Evolutionary conservation across 2,888 invertebrate species (phyloP), one percentile per base, ranked within the genome.

Genomic region (Drosophila borealis): DNA sequence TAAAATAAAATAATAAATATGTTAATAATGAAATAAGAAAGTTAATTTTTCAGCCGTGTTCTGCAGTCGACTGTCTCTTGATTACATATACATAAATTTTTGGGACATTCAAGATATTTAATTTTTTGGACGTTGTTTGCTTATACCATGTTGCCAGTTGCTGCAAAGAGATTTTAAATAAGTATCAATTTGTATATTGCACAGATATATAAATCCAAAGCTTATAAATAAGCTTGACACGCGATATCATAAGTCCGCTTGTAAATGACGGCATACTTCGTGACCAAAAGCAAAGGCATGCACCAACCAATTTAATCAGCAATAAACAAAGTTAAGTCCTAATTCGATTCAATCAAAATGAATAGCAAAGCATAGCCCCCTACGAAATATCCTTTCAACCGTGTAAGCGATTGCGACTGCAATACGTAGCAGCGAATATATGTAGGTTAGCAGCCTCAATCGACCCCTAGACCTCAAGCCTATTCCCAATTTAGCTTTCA

Each of bases 281-380:
- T 81, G 81, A 71, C 64, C 72, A 51, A 55, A 65, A 48, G 69
- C 74, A 69, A 68, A 69, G 69, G 59, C 69, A 74, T 81, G 78
- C 80, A 78, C 73, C 75, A 70, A 56, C 82, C 88, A 86, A 84
- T 83, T 84, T 84, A 84, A 84, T 84, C 85, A 84, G 88, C 78
- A 88, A 87, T 83, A 87, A 85, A 82, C 78, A 85, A 84, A 80
- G 85, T 84, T 84, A 84, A 84, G 84, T 84, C 84, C 86, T 84
- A 88, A 86, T 86, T 86, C 82, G 84, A 84, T 88, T 86, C 88
- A 86, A 88, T 86, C 85, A 85, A 83, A 83, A 86, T 83, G 81
- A 79, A 86, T 82, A 73, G 80, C 83, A 77, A 76, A 83, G 76
- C 68, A 76, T 76, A 49, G 34, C 53, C 13, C 46, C 29, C 46